These are phyloP conservation scores for Marisa cornuarietis DNA, from an alignment of 1,140 invertebrate genomes.

Conservation along the genomic window DNA sequence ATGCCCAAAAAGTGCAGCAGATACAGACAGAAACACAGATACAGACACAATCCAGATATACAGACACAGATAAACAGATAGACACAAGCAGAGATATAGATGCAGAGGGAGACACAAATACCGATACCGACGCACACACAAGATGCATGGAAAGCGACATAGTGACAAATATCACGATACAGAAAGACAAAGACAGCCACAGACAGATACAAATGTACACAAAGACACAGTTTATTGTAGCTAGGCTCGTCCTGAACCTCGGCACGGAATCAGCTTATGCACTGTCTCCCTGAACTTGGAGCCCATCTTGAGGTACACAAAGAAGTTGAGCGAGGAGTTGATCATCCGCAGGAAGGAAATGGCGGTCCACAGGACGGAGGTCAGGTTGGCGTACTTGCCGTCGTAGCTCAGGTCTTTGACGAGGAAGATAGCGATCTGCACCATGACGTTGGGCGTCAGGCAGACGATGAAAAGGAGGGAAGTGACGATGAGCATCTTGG, in stretches of 20 bases:
- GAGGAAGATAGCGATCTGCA: conserved; percentile 6
- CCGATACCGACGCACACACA: neutral
- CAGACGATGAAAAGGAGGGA: conserved; percentile 23
- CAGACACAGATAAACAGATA: neutral
- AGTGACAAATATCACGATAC: neutral
- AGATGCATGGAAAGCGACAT: neutral
- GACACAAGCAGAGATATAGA: neutral
- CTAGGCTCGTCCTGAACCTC: neutral
- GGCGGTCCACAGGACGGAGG: conserved; percentile 1
- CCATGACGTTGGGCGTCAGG: conserved; percentile 10
- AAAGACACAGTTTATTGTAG: neutral
- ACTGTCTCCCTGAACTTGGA: conserved; percentile 4
- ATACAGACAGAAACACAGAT: conserved; percentile 6
- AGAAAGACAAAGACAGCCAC: neutral
- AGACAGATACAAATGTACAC: neutral
- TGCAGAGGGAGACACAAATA: neutral
- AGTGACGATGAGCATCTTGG: conserved; percentile 14
- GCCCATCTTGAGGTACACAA: conserved; percentile 13
- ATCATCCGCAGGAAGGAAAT: neutral
- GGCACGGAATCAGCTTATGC: neutral
- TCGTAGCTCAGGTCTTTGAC: conserved; percentile 5
- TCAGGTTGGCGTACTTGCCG: conserved; percentile 5
- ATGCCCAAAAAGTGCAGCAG: neutral
- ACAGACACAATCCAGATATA: neutral
- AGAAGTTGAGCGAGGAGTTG: conserved; percentile 23